These are phyloP conservation scores for Pseudopodoces humilis DNA, from an alignment of 2,113 vertebrate genomes.

Conservation along the genomic window DNA sequence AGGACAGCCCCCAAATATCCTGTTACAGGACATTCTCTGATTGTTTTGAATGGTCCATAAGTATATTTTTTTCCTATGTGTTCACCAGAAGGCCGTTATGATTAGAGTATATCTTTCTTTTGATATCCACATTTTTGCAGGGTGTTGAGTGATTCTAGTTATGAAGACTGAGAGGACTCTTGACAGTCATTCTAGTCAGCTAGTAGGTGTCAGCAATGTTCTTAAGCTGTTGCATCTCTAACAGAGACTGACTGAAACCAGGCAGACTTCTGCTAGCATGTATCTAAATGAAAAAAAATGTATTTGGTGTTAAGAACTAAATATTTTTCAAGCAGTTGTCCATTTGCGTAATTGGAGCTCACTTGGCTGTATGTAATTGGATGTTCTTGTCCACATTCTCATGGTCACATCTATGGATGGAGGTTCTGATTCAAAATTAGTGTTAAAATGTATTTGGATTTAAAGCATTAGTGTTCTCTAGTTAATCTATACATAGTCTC, in stretches of 20 bases:
- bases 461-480: background rate
- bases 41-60: background rate
- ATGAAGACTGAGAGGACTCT: background rate
- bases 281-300: background rate
- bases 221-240: background rate
- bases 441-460: background rate
- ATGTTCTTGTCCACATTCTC: background rate
- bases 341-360: background rate
- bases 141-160: background rate
- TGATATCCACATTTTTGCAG: background rate
- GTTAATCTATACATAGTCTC: background rate
- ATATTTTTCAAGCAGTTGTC: background rate
- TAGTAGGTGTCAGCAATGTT: background rate
- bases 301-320: background rate
- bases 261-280: background rate
- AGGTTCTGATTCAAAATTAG: background rate
- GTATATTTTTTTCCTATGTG: background rate
- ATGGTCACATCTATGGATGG: background rate
- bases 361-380: background rate
- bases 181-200: background rate
- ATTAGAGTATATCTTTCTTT: background rate
- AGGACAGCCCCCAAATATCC: background rate
- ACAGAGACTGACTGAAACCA: background rate
- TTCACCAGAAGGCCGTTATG: background rate
- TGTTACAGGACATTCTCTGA: background rate